Conservation (phyloP, 2,113 vertebrate genomes). For the Serilophus lunatus region DNA sequence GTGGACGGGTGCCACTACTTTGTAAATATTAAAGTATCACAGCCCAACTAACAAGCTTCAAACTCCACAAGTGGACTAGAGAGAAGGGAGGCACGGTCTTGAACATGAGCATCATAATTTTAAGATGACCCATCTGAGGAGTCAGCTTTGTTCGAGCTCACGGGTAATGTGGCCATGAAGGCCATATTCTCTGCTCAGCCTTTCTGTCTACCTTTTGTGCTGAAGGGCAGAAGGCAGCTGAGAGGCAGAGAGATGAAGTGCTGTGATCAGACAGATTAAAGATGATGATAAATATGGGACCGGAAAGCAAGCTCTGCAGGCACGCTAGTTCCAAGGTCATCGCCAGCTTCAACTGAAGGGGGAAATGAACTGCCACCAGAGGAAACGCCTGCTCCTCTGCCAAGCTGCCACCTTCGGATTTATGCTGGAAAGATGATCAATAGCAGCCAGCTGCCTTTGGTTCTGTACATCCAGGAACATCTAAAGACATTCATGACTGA, state of each 20-base stretch:
- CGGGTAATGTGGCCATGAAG: not conserved
- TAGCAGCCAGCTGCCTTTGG: not conserved
- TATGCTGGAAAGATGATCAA: not conserved
- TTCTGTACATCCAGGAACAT: not conserved
- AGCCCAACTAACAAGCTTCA: not conserved
- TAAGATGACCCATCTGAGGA: not conserved
- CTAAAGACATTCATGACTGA: not conserved
- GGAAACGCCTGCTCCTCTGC: not conserved
- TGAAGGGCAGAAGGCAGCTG: constrained; percentile 31
- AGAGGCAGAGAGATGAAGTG: not conserved
- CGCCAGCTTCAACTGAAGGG: constrained; percentile 3
- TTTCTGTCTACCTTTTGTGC: not conserved
- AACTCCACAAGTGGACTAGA: not conserved
- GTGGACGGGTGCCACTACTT: not conserved
- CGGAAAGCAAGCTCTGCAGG: not conserved
- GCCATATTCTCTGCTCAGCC: not conserved
- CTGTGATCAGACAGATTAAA: constrained; percentile 35
- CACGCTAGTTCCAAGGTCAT: constrained; percentile 32
- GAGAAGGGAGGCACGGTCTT: not conserved
- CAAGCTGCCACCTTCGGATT: not conserved
- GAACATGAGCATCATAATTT: not conserved
- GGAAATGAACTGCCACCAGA: constrained; percentile 34
- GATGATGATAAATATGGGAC: constrained; percentile 30
- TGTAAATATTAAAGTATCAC: not conserved
- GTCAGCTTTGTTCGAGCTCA: not conserved